A percentile compares a stretch with the other conserved stretches of the same genome.
These are phyloP conservation scores for Aphidius ervi DNA, from an alignment of 1,140 invertebrate species.

Conservation along the genomic window DNA sequence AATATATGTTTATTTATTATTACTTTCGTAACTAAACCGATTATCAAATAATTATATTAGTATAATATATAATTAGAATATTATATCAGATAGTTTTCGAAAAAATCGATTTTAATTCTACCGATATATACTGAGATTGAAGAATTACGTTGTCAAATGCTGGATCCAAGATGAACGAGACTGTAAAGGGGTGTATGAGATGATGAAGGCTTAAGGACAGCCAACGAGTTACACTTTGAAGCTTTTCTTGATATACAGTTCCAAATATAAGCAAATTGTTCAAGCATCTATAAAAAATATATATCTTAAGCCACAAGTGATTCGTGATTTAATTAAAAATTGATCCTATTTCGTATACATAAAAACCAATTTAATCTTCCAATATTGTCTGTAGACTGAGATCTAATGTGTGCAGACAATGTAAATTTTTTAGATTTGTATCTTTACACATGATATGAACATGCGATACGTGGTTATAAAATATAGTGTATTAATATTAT, in stretches of 20 bases:
- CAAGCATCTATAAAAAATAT: slow-evolving; percentile 38
- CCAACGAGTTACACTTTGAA: no score
- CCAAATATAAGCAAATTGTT: slow-evolving; percentile 26
- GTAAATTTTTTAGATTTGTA: slow-evolving; percentile 6
- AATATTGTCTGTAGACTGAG: slow-evolving; percentile 31
- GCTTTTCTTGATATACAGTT: slow-evolving; percentile 8
- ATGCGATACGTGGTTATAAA: no score
- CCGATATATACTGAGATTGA: slow-evolving; percentile 32
- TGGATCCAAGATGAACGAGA: slow-evolving; percentile 29
- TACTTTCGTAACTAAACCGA: no score
- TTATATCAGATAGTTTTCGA: no score
- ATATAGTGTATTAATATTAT: no score
- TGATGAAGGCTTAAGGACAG: not conserved
- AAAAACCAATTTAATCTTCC: slow-evolving; percentile 33
- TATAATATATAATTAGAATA: no score
- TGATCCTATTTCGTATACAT: slow-evolving; percentile 37
- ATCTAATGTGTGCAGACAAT: slow-evolving; percentile 26
- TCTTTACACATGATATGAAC: not conserved
- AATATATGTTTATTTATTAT: no score
- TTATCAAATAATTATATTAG: no score
- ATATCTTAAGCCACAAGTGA: slow-evolving; percentile 40
- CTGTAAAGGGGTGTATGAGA: slow-evolving; percentile 13
- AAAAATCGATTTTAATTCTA: not conserved
- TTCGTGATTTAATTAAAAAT: slow-evolving; percentile 45
- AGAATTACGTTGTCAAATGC: slow-evolving; percentile 39